A percentile compares a stretch with the other conserved stretches of the same genome.
phyloP scores from a whole-genome alignment of 2,113 vertebrate genomes.

The Peromyscus leucopus region DNA sequence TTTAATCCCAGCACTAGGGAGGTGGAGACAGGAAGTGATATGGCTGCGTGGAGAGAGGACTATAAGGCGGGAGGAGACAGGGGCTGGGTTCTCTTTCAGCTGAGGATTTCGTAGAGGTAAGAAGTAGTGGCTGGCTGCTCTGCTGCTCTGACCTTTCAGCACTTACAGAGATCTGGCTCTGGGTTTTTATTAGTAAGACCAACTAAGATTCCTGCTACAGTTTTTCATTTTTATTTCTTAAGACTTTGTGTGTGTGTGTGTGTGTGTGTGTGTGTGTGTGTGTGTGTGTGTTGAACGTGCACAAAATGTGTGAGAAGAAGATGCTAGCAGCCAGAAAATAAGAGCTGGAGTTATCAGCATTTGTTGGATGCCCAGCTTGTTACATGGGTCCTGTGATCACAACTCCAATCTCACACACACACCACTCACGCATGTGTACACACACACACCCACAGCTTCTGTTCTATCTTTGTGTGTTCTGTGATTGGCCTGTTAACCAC shows the following conservation, averaged over 20 bases:
- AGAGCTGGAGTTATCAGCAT: background rate
- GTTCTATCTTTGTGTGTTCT: background rate
- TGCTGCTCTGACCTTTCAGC: too few relatives aligned
- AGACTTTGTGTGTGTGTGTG: background rate
- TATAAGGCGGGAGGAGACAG: too few relatives aligned
- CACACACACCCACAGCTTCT: background rate
- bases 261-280: background rate
- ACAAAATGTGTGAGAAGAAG: background rate
- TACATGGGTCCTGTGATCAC: background rate
- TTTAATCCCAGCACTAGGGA: too few relatives aligned
- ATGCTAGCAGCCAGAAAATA: background rate
- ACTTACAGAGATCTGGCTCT: too few relatives aligned
- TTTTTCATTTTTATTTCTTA: background rate
- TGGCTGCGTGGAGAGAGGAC: too few relatives aligned
- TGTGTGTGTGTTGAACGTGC: background rate
- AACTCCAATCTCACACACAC: too few relatives aligned
- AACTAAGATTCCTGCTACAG: too few relatives aligned
- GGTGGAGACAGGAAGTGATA: too few relatives aligned
- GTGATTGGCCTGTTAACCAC: background rate
- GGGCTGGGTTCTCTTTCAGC: too few relatives aligned
- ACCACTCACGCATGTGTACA: fast-evolving
- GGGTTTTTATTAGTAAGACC: too few relatives aligned
- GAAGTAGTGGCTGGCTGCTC: too few relatives aligned
- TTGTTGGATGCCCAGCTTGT: background rate
- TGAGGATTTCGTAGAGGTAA: too few relatives aligned